A percentile compares a stretch with the other conserved stretches of the same genome.
phyloP scores from a whole-genome alignment of 2,888 invertebrate genomes.

The Pemphredon lugubris region DNA sequence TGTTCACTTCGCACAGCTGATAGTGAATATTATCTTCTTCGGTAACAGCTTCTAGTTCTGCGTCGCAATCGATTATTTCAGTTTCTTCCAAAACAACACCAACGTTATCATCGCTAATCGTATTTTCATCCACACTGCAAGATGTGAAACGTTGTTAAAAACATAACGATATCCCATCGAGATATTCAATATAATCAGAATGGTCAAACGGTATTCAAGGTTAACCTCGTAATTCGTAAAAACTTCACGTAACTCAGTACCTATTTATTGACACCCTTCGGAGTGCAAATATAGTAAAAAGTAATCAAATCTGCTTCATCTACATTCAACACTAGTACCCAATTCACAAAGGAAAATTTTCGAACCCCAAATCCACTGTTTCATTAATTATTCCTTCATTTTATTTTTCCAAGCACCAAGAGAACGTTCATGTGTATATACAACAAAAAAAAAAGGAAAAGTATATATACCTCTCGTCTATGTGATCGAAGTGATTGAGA shows the following conservation, averaged over 20 bases:
- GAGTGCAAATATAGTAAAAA: background rate
- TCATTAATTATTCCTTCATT: background rate
- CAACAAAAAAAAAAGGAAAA: background rate
- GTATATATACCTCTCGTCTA: conserved; percentile 54
- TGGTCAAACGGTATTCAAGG: background rate
- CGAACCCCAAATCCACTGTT: background rate
- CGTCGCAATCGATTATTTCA: conserved; percentile 66
- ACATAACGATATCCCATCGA: too few species aligned
- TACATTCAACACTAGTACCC: background rate
- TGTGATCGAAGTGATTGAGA: conserved; percentile 39
- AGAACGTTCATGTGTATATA: background rate
- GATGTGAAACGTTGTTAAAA: conserved; percentile 5
- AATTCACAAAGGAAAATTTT: background rate
- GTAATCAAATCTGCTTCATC: background rate
- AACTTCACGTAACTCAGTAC: background rate
- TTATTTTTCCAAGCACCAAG: background rate
- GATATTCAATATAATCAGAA: background rate
- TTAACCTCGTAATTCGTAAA: conserved; percentile 25
- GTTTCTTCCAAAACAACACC: conserved; percentile 65
- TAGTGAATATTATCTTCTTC: conserved; percentile 67
- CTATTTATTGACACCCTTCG: background rate
- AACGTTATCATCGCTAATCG: conserved; percentile 53
- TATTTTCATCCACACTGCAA: conserved; percentile 59
- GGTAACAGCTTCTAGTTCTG: conserved; percentile 51
- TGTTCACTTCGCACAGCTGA: conserved; percentile 62